Base-by-base conservation (phyloP, 2,888 invertebrate genomes). In the Drosophila anceps region DNA sequence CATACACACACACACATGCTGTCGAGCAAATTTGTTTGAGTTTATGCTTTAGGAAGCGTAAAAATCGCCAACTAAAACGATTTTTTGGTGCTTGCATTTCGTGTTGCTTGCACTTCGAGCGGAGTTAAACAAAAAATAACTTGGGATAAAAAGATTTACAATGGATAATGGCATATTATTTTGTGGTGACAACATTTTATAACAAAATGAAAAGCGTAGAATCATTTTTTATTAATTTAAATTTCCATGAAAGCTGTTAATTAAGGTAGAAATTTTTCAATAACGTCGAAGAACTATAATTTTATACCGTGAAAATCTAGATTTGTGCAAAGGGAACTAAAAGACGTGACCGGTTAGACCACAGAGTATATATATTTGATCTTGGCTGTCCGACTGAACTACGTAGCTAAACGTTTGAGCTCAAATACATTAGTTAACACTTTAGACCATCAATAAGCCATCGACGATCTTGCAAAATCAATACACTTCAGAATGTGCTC, bases 11-110 rank as follows among this genome's bases (percentile, higher is more conserved):
- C 51, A 53, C 18, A 12, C 35, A 24, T 12, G 3, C 33, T 62
- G 87, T 33, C 74, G 66, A 61, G 70, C 71, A 77, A 82, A 82
- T 78, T 82, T 88, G 71, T 81, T 80, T 82, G 73, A 85, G 76
- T 73, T 83, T 81, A 69, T 70, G 71, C 85, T 71, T 70, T 60
- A 35, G 69, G 66, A 73, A 64, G 63, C 60, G 13, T 13, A 24
- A 53, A 77, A 73, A 53, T 55, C 35, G 64, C 61, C 44, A 29
- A 18, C 41, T 35, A 41, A 66, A 68, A 39, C 61, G 29, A 37
- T 61, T 59, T 55, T 75, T 76, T n/a, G 44, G 51, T 27, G 13
- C 18, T 46, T 73, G 76, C 74, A 74, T 41, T 63, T 63, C 46
- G 15, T 12, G 46, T 33, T 53, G 55, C 62, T 35, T 48, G 44